phyloP scores from a whole-genome alignment of 2,888 invertebrate genomes.

The Rhagium mordax region DNA sequence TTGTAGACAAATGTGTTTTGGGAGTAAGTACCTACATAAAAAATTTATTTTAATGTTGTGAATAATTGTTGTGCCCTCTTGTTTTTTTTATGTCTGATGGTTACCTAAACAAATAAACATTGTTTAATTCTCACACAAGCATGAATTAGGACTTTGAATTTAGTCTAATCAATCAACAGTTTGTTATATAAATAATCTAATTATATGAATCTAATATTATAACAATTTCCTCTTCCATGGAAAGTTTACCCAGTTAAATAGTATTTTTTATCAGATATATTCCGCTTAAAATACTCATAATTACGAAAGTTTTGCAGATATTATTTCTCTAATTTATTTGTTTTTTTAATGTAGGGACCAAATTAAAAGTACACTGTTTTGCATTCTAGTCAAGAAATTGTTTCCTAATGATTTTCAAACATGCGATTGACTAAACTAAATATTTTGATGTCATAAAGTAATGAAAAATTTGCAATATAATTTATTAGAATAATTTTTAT shows the following conservation, averaged over 20 bases:
- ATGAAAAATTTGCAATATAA: background rate
- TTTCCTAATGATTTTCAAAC: background rate
- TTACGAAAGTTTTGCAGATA: no score
- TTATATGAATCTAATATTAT: background rate
- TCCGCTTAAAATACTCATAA: no score
- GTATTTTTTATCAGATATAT: no score
- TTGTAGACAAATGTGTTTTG: background rate
- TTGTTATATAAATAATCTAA: background rate
- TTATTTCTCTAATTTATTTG: no score
- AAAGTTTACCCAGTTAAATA: no score
- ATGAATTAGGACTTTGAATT: constrained; percentile 3
- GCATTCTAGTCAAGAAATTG: background rate
- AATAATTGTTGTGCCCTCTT: background rate
- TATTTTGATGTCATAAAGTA: background rate
- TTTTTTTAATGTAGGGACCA: constrained; percentile 5
- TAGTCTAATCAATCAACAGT: background rate
- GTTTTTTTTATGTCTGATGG: background rate
- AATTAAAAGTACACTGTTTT: background rate
- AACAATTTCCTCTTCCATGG: background rate
- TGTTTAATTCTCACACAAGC: constrained; percentile 14
- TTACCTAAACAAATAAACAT: background rate
- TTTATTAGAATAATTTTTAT: background rate
- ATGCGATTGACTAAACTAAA: background rate
- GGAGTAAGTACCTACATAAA: no score
- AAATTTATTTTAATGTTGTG: background rate